phyloP scores from a whole-genome alignment of 2,888 invertebrate species.

The Protodeltote pygarga region DNA sequence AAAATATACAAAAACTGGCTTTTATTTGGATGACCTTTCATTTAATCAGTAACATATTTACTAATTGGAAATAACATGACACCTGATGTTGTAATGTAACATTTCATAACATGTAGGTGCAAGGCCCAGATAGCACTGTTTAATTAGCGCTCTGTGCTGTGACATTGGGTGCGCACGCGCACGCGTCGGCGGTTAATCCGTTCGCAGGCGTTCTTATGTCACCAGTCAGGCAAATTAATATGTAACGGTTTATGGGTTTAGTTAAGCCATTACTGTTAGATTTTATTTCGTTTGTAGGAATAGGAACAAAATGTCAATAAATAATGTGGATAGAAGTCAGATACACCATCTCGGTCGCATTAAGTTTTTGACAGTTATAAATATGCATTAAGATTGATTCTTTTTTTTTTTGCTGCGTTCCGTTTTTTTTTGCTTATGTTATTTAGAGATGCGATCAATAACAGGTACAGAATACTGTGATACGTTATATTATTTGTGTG shows the following conservation, averaged over 20 bases:
- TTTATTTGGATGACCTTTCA: slow-evolving; percentile 11
- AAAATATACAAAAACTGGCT: slow-evolving; percentile 9
- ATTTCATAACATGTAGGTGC: slow-evolving; percentile 51
- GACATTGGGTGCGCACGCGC: slow-evolving; percentile 54
- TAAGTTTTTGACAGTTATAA: slow-evolving; percentile 47
- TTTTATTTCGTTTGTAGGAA: slow-evolving; percentile 42
- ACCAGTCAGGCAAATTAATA: slow-evolving; percentile 43
- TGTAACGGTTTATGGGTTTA: slow-evolving; percentile 57
- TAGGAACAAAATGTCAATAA: slow-evolving; percentile 48
- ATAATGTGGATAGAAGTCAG: slow-evolving; percentile 48
- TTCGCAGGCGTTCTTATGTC: slow-evolving; percentile 56
- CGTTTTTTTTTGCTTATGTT: slow-evolving; percentile 25
- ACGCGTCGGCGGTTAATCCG: slow-evolving; percentile 41
- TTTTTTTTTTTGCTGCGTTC: slow-evolving; percentile 27
- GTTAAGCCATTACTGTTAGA: slow-evolving; percentile 51
- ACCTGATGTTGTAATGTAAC: slow-evolving; percentile 36
- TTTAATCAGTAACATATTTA: slow-evolving; percentile 23
- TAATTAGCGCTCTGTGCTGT: slow-evolving; percentile 47
- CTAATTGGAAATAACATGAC: slow-evolving; percentile 31
- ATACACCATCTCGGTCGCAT: slow-evolving; percentile 40
- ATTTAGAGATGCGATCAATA: neutral
- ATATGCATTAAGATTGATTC: slow-evolving; percentile 42
- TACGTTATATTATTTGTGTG: no score
- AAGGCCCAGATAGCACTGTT: slow-evolving; percentile 48
- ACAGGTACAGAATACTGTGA: neutral